These are phyloP conservation scores for Embidobia sp. DNA, from an alignment of 2,888 invertebrate species.

Conservation along the genomic window DNA sequence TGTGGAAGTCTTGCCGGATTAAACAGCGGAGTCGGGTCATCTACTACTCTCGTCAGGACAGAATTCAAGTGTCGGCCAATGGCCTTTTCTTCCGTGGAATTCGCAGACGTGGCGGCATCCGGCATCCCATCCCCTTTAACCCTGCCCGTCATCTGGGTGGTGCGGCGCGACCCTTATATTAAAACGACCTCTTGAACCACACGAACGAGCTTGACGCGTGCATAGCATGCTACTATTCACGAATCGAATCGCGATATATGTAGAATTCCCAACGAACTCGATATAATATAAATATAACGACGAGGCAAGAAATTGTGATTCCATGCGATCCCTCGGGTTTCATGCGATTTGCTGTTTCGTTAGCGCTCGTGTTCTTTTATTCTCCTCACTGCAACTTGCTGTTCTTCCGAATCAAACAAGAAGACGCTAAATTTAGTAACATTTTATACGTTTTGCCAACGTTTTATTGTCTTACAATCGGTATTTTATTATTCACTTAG, in stretches of 20 bases:
- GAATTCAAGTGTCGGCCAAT: slow-evolving; percentile 63
- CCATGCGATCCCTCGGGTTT: slow-evolving; percentile 12
- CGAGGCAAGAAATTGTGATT: slow-evolving; percentile 36
- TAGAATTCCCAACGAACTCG: slow-evolving; percentile 46
- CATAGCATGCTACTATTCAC: slow-evolving; percentile 54
- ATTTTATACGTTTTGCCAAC: too few species aligned
- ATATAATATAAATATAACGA: slow-evolving; percentile 59
- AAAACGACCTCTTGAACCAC: slow-evolving; percentile 65
- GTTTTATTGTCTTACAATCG: too few species aligned
- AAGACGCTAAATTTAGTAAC: too few species aligned
- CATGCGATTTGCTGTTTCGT: slow-evolving; percentile 35
- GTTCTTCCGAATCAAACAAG: too few species aligned
- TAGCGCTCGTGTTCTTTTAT: slow-evolving; percentile 2
- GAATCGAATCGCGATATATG: slow-evolving; percentile 59
- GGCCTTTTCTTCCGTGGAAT: slow-evolving; percentile 63
- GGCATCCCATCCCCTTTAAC: slow-evolving; percentile 46
- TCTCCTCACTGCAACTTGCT: background rate
- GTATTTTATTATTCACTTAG: too few species aligned
- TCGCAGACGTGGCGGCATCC: slow-evolving; percentile 65
- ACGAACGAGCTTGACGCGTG: slow-evolving; percentile 62
- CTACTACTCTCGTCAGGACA: slow-evolving; percentile 55
- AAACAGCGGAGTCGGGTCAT: slow-evolving; percentile 41
- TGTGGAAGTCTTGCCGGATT: slow-evolving; percentile 49
- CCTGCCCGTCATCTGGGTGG: slow-evolving; percentile 48
- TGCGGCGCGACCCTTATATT: slow-evolving; percentile 63